Base-by-base conservation (phyloP, 2,113 vertebrate genomes). In the Pachyramphus minor region DNA sequence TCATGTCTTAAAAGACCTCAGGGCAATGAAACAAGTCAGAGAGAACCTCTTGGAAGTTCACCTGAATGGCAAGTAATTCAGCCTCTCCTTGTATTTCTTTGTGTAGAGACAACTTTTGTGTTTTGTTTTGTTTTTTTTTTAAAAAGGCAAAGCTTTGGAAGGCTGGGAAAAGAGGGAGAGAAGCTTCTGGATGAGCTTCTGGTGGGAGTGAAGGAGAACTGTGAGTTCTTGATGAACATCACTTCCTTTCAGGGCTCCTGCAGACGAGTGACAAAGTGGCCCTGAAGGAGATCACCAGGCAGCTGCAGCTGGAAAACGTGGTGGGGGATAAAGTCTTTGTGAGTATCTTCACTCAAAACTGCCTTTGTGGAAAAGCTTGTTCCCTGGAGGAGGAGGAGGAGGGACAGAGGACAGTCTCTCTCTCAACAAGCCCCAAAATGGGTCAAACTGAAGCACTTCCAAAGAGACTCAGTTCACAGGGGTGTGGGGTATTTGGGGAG, bases 241-340 rank as follows among this genome's bases (percentile, higher is more conserved):
- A 2, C 69, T 97, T 47, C 77, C 58, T 97, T 92, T 37, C 84
- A 99, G 99, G 99, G 45, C 98, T 99, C 49, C 96, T 99, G 85
- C 99, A 99, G 97, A 99, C 98, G 3, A 98, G 98, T 42, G 99
- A 99, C 92, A 98, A 97, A 96, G 98, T 99, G 85, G 99, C 99
- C 22, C 97, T 99, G 23, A 99, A 99, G 88, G 99, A 99, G 97
- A 99, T 99, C 90, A 99, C 99, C 33, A 98, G 99, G 18, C 99
- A 99, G 77, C 97, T 99, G 83, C 97, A 98, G 42, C 97, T 99
- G 95, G 99, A 99, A 97, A 99, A 99, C 25, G 99, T 99, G 42
- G 99, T 99, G 33, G 99, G 98, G 31, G 99, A 99, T 96, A 99
- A 98, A 99, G 99, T 99, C 81, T 99, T 99, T 98, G 99, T 99